Base-by-base conservation (phyloP, 2,113 vertebrate genomes). In the Ornithorhynchus anatinus region DNA sequence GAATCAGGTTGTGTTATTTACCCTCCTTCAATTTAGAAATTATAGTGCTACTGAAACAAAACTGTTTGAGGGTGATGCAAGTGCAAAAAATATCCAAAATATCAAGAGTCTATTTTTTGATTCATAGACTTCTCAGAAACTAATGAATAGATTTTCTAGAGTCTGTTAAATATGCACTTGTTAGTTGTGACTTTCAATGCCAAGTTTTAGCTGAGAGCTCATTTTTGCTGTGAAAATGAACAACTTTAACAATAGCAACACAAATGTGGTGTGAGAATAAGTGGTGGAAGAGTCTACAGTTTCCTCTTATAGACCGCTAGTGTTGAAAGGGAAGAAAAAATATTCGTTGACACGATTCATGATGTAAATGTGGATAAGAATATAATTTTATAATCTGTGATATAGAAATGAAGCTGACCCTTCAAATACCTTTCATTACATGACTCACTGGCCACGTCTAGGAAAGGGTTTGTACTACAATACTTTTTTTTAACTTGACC, bases 31-130 rank as follows among this genome's bases (percentile, higher is more conserved):
- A 39, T 72, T 85, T 81, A 75, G 14, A 79, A 84, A 72, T 77
- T 75, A 59, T 75, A 77, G 32, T 63, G 81, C 15, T 81, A 87
- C 85, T 87, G 85, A 85, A 84, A 85, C 69, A 56, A 79, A 84
- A 77, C 59, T 63, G 72, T 85, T 87, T 84, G 75, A 83, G 74
- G 78, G 63, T 87, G 85, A 87, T 84, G 83, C 80, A 85, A 81
- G 74, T 85, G 85, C 44, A 72, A 84, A 87, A 85, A 57, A 8
- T 14, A 59, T 67, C 80, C 85, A 85, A 87, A 87, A 69, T 84
- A 59, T 23, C 52, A 4, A 48, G 25, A 4, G 25, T 77, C 78
- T 87, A 81, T 84, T 72, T 81, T n/a, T 85, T 84, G 64, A 79
- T 79, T 84, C 83, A 85, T 77, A 77, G 70, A 79, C 72, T 72